Conservation (phyloP, 2,113 vertebrate genomes). For the Thamnophis sirtalis region DNA sequence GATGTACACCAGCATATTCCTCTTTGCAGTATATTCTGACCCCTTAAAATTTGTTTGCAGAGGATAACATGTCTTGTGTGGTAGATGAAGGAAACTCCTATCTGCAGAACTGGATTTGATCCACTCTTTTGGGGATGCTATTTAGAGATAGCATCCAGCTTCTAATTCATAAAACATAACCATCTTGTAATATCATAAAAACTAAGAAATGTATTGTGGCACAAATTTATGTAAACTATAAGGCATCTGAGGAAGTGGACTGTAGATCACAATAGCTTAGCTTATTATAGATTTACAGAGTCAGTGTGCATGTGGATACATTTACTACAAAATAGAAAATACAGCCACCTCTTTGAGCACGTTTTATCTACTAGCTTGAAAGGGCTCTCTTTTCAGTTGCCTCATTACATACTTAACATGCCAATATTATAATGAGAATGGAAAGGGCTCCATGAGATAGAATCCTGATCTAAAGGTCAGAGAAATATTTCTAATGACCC, state of each 20-base stretch:
- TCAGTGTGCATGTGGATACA: neutral
- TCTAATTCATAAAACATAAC: neutral
- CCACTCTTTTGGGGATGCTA: neutral
- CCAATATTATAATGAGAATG: constrained; percentile 30
- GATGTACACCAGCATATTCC: neutral
- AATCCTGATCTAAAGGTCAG: constrained; percentile 25
- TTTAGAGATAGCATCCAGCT: neutral
- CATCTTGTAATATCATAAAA: neutral
- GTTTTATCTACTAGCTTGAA: constrained; percentile 28
- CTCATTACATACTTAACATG: constrained; percentile 33
- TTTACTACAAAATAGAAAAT: constrained; percentile 14
- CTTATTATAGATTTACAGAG: neutral
- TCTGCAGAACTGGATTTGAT: neutral
- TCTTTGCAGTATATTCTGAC: neutral
- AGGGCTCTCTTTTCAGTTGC: constrained; percentile 26
- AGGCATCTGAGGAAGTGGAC: neutral
- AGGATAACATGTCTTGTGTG: neutral
- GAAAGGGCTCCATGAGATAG: constrained; percentile 35
- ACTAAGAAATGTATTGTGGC: neutral
- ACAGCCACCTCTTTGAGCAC: constrained; percentile 17
- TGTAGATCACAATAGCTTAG: neutral
- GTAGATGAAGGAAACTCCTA: neutral
- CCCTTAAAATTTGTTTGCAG: neutral
- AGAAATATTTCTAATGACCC: constrained; percentile 43
- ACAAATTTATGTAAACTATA: neutral